These are phyloP conservation scores for Lycopodina hypogea DNA, from an alignment of 37 sponge, comb jelly and placozoan species.

Conservation along the genomic window DNA sequence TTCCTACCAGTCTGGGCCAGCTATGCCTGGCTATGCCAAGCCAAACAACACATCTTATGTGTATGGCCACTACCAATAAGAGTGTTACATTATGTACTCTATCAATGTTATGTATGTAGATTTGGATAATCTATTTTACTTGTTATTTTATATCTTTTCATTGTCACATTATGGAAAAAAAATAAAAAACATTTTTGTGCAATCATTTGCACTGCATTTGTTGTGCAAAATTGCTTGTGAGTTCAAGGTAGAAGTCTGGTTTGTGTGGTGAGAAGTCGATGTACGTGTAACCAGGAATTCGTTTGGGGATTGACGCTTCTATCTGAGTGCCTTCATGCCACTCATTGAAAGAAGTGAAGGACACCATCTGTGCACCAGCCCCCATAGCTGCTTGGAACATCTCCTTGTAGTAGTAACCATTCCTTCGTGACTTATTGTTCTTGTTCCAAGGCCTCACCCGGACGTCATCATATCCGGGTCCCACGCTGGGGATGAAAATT, in stretches of 20 bases:
- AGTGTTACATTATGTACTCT: no score
- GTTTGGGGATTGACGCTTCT: conserved; percentile 72
- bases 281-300: conserved; percentile 7
- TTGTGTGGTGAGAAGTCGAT: conserved; percentile 53
- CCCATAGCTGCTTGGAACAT: conserved; percentile 37
- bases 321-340: conserved; percentile 97
- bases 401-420: conserved; percentile 62
- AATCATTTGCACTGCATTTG: neutral
- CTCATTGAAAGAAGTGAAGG: conserved; percentile 89
- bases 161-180: no score
- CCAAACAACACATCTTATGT: no score
- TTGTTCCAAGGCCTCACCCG: conserved; percentile 83
- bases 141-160: no score
- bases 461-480: conserved; percentile 86
- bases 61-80: no score
- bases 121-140: no score
- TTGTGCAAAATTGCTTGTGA: conserved; percentile 28
- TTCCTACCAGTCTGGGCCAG: no score
- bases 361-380: conserved; percentile 37
- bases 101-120: no score
- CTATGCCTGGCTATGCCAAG: no score
- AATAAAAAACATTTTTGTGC: no score
- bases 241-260: conserved; percentile 58
- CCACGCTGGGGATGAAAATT: conserved; percentile 85
- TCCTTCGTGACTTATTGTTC: conserved; percentile 34